Evolutionary conservation across 2,888 invertebrate species (phyloP), one percentile per base, ranked within the genome.

Genomic region (Cinara cedri): DNA sequence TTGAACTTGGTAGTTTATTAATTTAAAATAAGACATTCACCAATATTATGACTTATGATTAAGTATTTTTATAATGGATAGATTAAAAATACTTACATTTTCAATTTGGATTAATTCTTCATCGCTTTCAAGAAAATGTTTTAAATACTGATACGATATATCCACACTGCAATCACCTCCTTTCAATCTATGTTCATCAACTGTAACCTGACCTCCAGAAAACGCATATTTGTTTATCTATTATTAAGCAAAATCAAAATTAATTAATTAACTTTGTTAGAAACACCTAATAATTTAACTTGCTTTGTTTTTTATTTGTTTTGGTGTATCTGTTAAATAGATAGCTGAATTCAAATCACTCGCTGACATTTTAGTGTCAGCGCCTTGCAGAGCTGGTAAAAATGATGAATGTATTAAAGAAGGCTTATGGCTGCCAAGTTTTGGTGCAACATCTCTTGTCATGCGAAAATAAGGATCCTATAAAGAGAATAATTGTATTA

Each of bases 381-480:
- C 95, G 1, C 99, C 99, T 87, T 98, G 98, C 68, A 99, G 86
- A 0, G 97, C 95, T 0, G 97, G 97, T 82, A 97, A 92, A 89
- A 98, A 97, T 81, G 91, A 88, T 19, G 95, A 92, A 86, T 96
- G 96, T 46, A 95, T 85, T 62, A 96, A 87, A 6, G 97, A 90
- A 76, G 99, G 96, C 86, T 99, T 96, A 19, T 91, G 91, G 86
- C 91, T 89, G 83, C 95, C 93, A 16, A 99, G 87, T 14, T 93
- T 90, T 0, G 98, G 96, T 0, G 98, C 96, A n/a, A 98, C 97
- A 87, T 99, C 99, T 75, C 99, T 90, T 0, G 97, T 93, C 98
- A 99, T 97, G 49, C 99, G 90, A 87, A 99, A 99, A 87, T 98
- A 99, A 0, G 99, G 99, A 88, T 99, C 99, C 89, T 90, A 84